A percentile compares a stretch with the other conserved stretches of the same genome.
phyloP scores from a whole-genome alignment of 2,888 invertebrate genomes.

The Theodoxus fluviatilis region DNA sequence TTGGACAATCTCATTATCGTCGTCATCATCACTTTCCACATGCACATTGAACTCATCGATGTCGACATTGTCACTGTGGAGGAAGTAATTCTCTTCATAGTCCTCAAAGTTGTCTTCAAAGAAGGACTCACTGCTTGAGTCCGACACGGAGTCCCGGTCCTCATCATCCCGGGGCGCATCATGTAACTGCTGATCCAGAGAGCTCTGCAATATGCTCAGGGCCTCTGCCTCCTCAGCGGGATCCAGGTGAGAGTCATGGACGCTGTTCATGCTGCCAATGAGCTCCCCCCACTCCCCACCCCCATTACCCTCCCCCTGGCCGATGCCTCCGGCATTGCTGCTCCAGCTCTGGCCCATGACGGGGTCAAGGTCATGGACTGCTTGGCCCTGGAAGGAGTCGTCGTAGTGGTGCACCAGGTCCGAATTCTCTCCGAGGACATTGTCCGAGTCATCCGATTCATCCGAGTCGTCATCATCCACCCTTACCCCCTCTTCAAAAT shows the following conservation, averaged over 20 bases:
- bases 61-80: slow-evolving; percentile 44
- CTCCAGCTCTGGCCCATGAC: slow-evolving; percentile 33
- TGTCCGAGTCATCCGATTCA: slow-evolving; percentile 39
- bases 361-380: slow-evolving; percentile 33
- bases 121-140: slow-evolving; percentile 55
- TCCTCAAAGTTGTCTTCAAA: slow-evolving; percentile 59
- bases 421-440: slow-evolving; percentile 49
- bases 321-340: background rate
- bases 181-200: slow-evolving; percentile 40
- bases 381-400: slow-evolving; percentile 45
- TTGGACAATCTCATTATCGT: slow-evolving; percentile 52
- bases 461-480: slow-evolving; percentile 38
- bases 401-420: slow-evolving; percentile 57
- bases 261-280: background rate
- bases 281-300: too few relatives aligned
- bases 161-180: slow-evolving; percentile 39
- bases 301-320: background rate
- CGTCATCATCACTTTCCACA: slow-evolving; percentile 45
- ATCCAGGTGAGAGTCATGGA: background rate
- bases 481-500: slow-evolving; percentile 40
- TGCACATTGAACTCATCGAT: slow-evolving; percentile 52
- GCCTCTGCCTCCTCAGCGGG: too few relatives aligned
- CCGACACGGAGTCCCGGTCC: slow-evolving; percentile 44
- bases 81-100: slow-evolving; percentile 56
- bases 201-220: slow-evolving; percentile 44